Percentiles rank a stretch among this genome's conserved stretches.
phyloP scores from a whole-genome alignment of 2,113 vertebrate species.

The Hyperopisus bebe region DNA sequence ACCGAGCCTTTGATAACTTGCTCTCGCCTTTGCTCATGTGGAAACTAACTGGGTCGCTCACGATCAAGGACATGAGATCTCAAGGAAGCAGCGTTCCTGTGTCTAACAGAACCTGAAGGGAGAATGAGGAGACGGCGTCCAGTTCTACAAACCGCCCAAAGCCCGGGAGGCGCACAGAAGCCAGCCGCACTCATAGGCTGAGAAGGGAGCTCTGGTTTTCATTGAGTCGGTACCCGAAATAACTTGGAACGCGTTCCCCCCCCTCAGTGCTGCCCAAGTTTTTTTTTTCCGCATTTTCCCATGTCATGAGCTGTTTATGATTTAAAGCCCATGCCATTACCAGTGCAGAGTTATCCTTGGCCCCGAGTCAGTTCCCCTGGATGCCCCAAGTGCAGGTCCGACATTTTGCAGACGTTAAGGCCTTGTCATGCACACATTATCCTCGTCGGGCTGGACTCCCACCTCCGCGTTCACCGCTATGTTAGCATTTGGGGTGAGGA shows the following conservation, averaged over 20 bases:
- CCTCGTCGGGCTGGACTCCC: not conserved
- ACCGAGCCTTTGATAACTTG: not conserved
- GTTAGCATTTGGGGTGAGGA: not conserved
- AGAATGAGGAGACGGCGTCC: not conserved
- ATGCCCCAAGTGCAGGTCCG: not conserved
- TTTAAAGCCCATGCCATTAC: conserved; percentile 21
- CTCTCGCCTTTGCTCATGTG: not conserved
- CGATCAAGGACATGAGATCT: not conserved
- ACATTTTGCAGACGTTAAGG: not conserved
- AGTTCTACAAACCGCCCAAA: not conserved
- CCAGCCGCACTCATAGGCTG: not conserved
- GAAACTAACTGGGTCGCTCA: not conserved
- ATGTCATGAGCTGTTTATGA: conserved; percentile 19
- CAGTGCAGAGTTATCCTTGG: conserved; percentile 11
- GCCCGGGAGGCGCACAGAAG: not conserved
- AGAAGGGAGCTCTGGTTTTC: conserved; percentile 10
- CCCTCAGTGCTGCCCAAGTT: conserved; percentile 9
- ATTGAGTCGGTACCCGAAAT: conserved; percentile 16
- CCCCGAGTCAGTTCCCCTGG: not conserved
- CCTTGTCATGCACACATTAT: conserved; percentile 2
- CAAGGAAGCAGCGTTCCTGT: not conserved
- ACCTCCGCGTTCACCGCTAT: not conserved
- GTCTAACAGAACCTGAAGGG: conserved; percentile 3
- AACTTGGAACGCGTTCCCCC: conserved; percentile 12
- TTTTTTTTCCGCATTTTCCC: not conserved